These are phyloP conservation scores for Panonychus citri DNA, from an alignment of 1,140 invertebrate genomes.

Conservation along the genomic window DNA sequence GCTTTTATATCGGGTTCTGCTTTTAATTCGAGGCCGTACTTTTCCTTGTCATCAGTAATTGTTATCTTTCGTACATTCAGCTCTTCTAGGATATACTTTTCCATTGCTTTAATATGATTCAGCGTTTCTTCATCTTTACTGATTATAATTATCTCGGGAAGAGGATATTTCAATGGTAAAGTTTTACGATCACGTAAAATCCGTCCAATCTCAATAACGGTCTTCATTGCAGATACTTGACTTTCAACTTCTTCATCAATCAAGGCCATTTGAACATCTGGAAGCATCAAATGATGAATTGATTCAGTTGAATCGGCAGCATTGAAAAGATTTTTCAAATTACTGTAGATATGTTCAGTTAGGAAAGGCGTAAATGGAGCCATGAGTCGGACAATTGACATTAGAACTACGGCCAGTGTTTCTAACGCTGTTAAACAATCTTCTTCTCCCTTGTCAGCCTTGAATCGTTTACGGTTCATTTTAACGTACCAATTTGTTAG, in stretches of 20 bases:
- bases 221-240: conserved; percentile 76
- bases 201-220: conserved; percentile 77
- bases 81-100: conserved; percentile 75
- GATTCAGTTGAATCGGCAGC: conserved; percentile 29
- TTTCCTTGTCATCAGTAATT: conserved; percentile 67
- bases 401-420: conserved; percentile 66
- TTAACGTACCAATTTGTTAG: conserved; percentile 97
- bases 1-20: conserved; percentile 79
- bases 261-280: conserved; percentile 34
- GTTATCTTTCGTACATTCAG: conserved; percentile 75
- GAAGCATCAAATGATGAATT: conserved; percentile 72
- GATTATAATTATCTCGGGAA: conserved; percentile 84
- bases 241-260: conserved; percentile 71
- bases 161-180: conserved; percentile 82
- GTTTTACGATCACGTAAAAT: conserved; percentile 76
- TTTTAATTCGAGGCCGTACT: conserved; percentile 72
- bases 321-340: conserved; percentile 32
- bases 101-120: conserved; percentile 50
- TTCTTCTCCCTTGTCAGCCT: conserved; percentile 43
- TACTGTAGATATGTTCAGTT: conserved; percentile 86
- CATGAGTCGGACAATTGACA: conserved; percentile 72
- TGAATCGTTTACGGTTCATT: conserved; percentile 79
- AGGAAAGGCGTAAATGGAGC: conserved; percentile 94
- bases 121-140: conserved; percentile 55
- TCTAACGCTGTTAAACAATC: conserved; percentile 65